Evolutionary conservation across 2,888 invertebrate species (phyloP).

Genomic region (Leptodirus hochenwartii): DNA sequence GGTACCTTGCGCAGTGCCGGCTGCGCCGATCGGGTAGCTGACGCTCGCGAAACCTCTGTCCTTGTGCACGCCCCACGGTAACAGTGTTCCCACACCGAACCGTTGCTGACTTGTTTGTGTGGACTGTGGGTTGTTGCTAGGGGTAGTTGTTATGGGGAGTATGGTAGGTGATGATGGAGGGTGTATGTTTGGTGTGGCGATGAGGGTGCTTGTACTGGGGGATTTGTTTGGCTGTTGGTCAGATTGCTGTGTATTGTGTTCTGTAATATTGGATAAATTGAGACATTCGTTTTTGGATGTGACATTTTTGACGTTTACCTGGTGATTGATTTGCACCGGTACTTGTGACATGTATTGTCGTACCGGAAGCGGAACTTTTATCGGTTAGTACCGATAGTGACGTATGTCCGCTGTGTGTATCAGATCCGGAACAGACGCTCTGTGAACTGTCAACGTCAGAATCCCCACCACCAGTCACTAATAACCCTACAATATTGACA

Average conservation of each 20-base stretch:
- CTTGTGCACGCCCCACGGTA: conserved; percentile 44
- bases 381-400: conserved; percentile 24
- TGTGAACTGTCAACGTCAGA: conserved; percentile 26
- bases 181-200: too few species aligned
- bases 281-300: neutral
- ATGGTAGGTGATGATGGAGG: too few species aligned
- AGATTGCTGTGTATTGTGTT: too few species aligned
- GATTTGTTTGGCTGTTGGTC: too few species aligned
- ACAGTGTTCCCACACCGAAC: conserved; percentile 39
- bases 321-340: conserved; percentile 11
- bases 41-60: too few species aligned
- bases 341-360: conserved; percentile 20
- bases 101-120: too few species aligned
- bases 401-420: conserved; percentile 26
- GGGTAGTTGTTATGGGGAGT: conserved; percentile 12
- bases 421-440: conserved; percentile 24
- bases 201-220: too few species aligned
- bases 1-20: conserved; percentile 26
- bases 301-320: too few species aligned
- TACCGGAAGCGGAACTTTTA: conserved; percentile 17
- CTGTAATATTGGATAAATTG: neutral
- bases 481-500: conserved; percentile 4
- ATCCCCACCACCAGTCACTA: conserved; percentile 17
- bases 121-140: conserved; percentile 6
- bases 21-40: too few species aligned